Percentiles rank a stretch among this genome's conserved stretches.
Evolutionary conservation across 2,888 invertebrate genomes (phyloP).

Genomic region (Sisyra nigra): DNA sequence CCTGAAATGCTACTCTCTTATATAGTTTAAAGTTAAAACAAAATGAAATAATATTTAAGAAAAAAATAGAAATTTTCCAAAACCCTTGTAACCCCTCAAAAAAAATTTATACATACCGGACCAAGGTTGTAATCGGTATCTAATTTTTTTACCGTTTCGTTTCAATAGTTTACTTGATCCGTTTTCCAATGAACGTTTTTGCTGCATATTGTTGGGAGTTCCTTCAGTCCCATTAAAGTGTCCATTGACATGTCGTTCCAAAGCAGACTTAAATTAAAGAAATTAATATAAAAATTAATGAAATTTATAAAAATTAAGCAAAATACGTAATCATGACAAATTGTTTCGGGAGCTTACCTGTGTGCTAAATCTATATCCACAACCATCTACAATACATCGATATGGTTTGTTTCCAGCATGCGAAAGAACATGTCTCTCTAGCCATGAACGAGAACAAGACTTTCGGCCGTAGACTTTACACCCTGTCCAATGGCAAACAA

Average conservation of each 20-base stretch:
- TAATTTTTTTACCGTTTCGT: constrained; percentile 75
- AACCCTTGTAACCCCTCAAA: too few species aligned
- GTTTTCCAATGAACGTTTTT: constrained; percentile 52
- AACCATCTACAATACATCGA: constrained; percentile 89
- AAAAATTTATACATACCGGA: constrained; percentile 59
- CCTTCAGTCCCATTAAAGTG: constrained; percentile 61
- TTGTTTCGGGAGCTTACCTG: constrained; percentile 54
- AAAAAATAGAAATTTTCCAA: too few species aligned
- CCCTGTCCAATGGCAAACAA: constrained; percentile 82
- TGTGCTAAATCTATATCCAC: constrained; percentile 73
- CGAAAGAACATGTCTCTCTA: constrained; percentile 79
- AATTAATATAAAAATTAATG: background rate
- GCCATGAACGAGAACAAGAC: constrained; percentile 84
- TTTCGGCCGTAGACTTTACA: constrained; percentile 89
- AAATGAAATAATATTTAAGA: background rate
- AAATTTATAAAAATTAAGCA: background rate
- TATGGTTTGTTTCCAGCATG: constrained; percentile 89
- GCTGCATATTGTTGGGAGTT: constrained; percentile 26
- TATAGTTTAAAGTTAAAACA: background rate
- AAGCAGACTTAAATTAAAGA: constrained; percentile 42
- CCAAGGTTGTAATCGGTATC: constrained; percentile 76
- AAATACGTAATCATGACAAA: background rate
- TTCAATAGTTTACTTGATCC: constrained; percentile 65
- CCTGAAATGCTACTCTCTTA: too few species aligned
- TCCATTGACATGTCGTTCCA: constrained; percentile 86